Base-by-base conservation (phyloP, 2,797 vertebrate species). In the Sciaenops ocellatus region DNA sequence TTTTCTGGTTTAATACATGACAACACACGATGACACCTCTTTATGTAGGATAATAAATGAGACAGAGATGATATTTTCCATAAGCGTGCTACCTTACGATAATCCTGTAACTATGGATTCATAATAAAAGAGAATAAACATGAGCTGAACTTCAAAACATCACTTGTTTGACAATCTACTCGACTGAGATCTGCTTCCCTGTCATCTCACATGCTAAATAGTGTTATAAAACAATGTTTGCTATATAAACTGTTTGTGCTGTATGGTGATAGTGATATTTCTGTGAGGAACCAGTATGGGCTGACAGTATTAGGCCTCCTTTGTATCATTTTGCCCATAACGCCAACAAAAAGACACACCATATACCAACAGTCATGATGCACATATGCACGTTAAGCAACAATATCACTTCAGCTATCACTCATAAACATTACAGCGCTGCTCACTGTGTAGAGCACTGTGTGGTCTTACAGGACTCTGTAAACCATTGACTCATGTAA, bases 401-500 rank as follows among this genome's bases (percentile, higher is more conserved):
- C 24, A 72, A 2, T 56, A 42, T 38, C 13, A 26, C 15, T 30
- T 56, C 0, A 13, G 3, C 10, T 12, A 20, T 51, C 6, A 5
- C 48, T 18, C 13, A 42, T 18, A 16, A 30, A 3, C n/a, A 3
- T 46, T 10, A 30, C n/a, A 59, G 18, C 17, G n/a, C 30, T 34
- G 16, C 22, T 41, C 2, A 24, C 56, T 22, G 16, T 28, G 18
- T 10, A 17, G 16, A 65, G 56, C 34, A 34, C 34, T 8, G 34
- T 16, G 9, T 11, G 34, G 5, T 54, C 52, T 60, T 15, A 10
- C 60, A 65, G 71, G 22, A 16, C 16, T 59, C 50, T 64, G 70
- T 80, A 64, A 69, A 52, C 34, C 76, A 72, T 54, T 66, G 54
- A 71, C 54, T 68, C 52, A 68, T 59, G 26, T 60, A 15, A 51